A percentile compares a stretch with the other conserved stretches of the same genome.
phyloP scores from a whole-genome alignment of 2,113 vertebrate genomes.

The Entomyzon cyanotis region DNA sequence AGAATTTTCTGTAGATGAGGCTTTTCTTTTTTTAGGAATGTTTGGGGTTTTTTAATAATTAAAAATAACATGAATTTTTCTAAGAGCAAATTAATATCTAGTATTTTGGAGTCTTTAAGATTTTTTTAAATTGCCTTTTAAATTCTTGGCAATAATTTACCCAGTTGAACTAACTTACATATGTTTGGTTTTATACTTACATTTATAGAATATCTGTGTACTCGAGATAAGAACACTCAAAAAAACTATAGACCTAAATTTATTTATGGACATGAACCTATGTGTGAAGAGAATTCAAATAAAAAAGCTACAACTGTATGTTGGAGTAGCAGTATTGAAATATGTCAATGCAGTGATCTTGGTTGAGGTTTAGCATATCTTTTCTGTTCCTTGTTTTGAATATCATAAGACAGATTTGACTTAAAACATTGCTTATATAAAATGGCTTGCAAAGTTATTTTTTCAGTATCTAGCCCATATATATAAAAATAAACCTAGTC shows the following conservation, averaged over 20 bases:
- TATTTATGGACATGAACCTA: background rate
- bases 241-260: background rate
- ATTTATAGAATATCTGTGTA: background rate
- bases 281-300: background rate
- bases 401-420: background rate
- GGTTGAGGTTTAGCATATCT: background rate
- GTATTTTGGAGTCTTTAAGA: background rate
- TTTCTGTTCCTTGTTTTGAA: background rate
- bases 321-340: background rate
- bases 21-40: background rate
- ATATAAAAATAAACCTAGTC: background rate
- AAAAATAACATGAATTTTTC: background rate
- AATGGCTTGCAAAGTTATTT: constrained; percentile 9
- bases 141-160: background rate
- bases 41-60: background rate
- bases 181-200: background rate
- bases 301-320: background rate
- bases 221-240: background rate
- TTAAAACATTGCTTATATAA: background rate
- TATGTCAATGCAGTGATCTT: background rate
- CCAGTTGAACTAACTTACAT: background rate
- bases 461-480: constrained; percentile 61
- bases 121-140: background rate
- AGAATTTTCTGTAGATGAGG: background rate
- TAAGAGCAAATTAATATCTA: background rate